Percentiles rank a stretch among this genome's conserved stretches.
phyloP scores from a whole-genome alignment of 2,113 vertebrate genomes.

The western clawed frog (Xenopus tropicalis) region DNA sequence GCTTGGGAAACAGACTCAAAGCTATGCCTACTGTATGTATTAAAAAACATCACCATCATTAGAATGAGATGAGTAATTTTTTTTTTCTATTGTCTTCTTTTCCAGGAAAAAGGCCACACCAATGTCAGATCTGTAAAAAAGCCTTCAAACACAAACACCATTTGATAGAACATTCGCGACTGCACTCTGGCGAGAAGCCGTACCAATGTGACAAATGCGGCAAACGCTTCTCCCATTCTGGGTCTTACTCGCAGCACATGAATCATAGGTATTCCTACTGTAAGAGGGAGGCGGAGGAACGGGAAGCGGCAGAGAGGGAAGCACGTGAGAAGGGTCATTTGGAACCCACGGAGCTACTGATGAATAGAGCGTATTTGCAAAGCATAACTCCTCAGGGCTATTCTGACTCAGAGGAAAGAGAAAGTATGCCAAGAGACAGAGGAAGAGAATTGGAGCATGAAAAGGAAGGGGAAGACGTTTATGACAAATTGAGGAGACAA shows the following conservation, averaged over 20 bases:
- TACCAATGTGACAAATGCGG: slow-evolving; percentile 99
- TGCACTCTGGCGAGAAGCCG: slow-evolving; percentile 98
- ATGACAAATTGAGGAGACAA: slow-evolving; percentile 84
- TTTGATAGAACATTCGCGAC: slow-evolving; percentile 95
- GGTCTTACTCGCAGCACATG: slow-evolving; percentile 99
- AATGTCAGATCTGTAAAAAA: slow-evolving; percentile 99
- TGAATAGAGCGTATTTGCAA: slow-evolving; percentile 95
- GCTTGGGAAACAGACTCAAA: too few species aligned
- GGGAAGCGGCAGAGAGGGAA: slow-evolving; percentile 93
- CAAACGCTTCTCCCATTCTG: slow-evolving; percentile 97
- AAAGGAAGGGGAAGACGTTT: slow-evolving; percentile 86
- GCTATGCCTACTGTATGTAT: too few species aligned
- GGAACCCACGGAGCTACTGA: slow-evolving; percentile 94
- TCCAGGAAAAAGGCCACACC: slow-evolving; percentile 95
- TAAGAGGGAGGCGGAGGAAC: slow-evolving; percentile 96
- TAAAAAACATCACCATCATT: too few species aligned
- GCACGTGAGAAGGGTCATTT: slow-evolving; percentile 93
- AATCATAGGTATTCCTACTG: slow-evolving; percentile 99
- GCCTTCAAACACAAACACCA: slow-evolving; percentile 99
- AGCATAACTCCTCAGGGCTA: slow-evolving; percentile 93
- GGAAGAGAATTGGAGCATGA: slow-evolving; percentile 86
- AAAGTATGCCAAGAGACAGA: slow-evolving; percentile 85
- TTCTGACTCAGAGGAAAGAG: slow-evolving; percentile 90
- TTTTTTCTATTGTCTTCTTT: slow-evolving; percentile 57
- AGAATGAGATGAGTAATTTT: too few species aligned